Evolutionary conservation across 2,888 invertebrate species (phyloP).

Genomic region (Ligdia adustata): DNA sequence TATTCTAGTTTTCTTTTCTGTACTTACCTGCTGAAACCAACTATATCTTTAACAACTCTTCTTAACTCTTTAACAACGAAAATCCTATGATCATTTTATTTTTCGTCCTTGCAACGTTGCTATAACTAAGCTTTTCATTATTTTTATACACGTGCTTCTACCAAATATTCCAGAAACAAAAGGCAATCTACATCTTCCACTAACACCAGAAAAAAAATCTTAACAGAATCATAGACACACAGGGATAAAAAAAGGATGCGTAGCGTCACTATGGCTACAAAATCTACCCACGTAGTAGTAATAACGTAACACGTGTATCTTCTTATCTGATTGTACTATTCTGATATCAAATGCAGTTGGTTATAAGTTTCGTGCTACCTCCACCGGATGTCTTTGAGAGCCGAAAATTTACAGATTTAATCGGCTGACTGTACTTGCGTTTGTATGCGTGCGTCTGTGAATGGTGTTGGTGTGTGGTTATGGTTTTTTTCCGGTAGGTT

Average conservation of each 20-base stretch:
- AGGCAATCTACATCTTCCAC: conserved; percentile 13
- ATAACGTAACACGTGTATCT: conserved; percentile 69
- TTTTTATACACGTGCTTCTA: too few relatives aligned
- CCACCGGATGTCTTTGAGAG: conserved; percentile 73
- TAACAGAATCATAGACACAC: conserved; percentile 36
- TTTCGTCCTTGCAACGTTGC: too few relatives aligned
- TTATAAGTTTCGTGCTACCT: conserved; percentile 9
- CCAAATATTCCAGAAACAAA: conserved; percentile 8
- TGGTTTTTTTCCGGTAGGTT: too few relatives aligned
- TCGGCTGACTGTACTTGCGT: conserved; percentile 41
- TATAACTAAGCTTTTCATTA: too few relatives aligned
- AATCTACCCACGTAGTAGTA: conserved; percentile 62
- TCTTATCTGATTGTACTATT: conserved; percentile 45
- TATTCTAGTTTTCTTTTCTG: too few relatives aligned
- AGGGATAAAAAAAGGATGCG: conserved; percentile 24
- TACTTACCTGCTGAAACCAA: too few relatives aligned
- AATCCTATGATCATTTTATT: too few relatives aligned
- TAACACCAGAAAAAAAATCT: conserved; percentile 27
- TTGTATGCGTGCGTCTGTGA: conserved; percentile 31
- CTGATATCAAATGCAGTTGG: conserved; percentile 60
- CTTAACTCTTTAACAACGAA: too few relatives aligned
- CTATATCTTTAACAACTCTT: too few relatives aligned
- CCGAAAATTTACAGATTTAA: conserved; percentile 63
- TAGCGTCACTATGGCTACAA: conserved; percentile 33
- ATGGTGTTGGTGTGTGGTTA: conserved; percentile 22